Evolutionary conservation across 2,888 invertebrate genomes (phyloP), one percentile per base, ranked within the genome.

Genomic region (Xanthorhoe spadicearia): DNA sequence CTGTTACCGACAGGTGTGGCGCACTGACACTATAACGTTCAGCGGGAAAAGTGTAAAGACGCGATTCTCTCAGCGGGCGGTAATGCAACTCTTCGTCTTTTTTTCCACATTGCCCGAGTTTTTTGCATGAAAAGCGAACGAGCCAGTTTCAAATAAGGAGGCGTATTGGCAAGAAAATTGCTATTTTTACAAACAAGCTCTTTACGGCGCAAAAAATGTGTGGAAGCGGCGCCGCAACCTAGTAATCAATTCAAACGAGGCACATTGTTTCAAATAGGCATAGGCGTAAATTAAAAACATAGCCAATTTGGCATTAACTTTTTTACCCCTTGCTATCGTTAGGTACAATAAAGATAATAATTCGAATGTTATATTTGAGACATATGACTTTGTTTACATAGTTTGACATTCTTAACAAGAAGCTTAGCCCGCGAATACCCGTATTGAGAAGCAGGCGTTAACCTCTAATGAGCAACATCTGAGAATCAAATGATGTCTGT

Each of bases 401-500:
- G 38, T 10, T 10, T 13, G 13, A 13, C 18, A 19, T 23, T 51
- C n/a, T 18, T 19, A n/a, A 52, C 28, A 28, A 15, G 28, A 13
- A 38, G 38, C 13, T 3, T 43, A 43, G 2, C 38, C 38, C 38
- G 38, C 3, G 17, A 35, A 23, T 7, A 35, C 18, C 19, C 35
- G 52, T 18, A 57, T 62, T 62, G 60, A 55, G 32, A 49, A 50
- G 35, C 23, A 46, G 52, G 46, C 48, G 52, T 53, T 51, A 48
- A 46, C 51, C 35, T 48, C 56, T 88, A 89, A 89, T 89, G 87
- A 90, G 86, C 81, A 83, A 83, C 85, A 87, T 89, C 86, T 87
- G 86, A 79, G 84, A 87, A 91, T 89, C 89, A 88, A n/a, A 89
- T 89, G 86, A 64, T 83, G 82, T 84, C 77, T 85, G 83, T 81